phyloP scores from a whole-genome alignment of 2,113 vertebrate species.

The Illadopsis cleaveri region DNA sequence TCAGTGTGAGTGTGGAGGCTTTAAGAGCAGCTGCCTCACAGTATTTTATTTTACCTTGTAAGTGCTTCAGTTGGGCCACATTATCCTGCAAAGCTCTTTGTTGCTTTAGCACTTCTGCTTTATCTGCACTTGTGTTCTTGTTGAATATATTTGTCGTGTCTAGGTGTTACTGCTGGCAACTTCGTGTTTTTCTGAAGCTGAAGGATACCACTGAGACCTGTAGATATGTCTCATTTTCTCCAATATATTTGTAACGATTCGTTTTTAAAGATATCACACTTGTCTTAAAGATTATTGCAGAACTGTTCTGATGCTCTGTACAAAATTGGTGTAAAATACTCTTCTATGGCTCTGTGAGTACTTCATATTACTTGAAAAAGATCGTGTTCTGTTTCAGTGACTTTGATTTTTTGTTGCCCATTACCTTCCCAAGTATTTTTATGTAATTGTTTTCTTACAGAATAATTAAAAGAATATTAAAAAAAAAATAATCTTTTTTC shows the following conservation, averaged over 20 bases:
- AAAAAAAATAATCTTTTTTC: background rate
- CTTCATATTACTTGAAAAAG: background rate
- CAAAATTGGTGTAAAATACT: slow-evolving; percentile 11
- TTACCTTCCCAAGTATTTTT: background rate
- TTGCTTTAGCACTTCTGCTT: background rate
- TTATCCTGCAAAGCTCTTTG: slow-evolving; percentile 1
- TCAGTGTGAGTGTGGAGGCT: background rate
- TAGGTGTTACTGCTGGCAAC: background rate
- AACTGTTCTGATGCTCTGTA: slow-evolving; percentile 20
- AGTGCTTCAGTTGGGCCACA: background rate
- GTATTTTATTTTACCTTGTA: background rate
- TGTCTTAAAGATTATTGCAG: slow-evolving; percentile 32
- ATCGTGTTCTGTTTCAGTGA: slow-evolving; percentile 13
- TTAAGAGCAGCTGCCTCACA: background rate
- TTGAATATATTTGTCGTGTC: background rate
- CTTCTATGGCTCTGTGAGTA: background rate
- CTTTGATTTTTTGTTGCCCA: slow-evolving; percentile 53
- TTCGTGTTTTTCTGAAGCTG: slow-evolving; percentile 35
- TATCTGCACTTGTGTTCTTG: background rate
- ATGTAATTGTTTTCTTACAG: background rate
- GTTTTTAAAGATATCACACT: slow-evolving; percentile 17
- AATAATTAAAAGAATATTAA: background rate
- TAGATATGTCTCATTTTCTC: background rate
- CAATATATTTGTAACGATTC: slow-evolving; percentile 21
- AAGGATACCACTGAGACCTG: slow-evolving; percentile 20